Conservation (phyloP, 2,113 vertebrate species). For the Myotis yumanensis region DNA sequence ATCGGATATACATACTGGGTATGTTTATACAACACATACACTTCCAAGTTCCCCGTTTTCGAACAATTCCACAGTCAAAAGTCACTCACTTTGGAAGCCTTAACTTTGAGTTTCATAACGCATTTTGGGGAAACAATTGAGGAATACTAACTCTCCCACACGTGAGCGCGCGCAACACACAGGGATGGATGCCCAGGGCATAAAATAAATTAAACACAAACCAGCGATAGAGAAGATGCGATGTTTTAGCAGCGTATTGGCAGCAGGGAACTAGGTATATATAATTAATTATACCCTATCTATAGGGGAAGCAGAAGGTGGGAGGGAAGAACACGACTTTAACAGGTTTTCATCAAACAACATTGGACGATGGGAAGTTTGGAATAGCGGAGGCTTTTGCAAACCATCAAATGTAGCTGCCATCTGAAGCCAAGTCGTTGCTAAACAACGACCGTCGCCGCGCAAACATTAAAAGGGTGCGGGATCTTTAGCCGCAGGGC, state of each 20-base stretch:
- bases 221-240: slow-evolving; percentile 52
- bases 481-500: neutral
- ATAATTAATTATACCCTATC: neutral
- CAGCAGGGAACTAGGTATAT: slow-evolving; percentile 71
- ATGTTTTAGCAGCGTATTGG: slow-evolving; percentile 76
- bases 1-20: neutral
- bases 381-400: slow-evolving; percentile 44
- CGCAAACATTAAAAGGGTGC: slow-evolving; percentile 32
- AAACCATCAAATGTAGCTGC: slow-evolving; percentile 61
- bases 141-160: slow-evolving; percentile 48
- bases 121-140: slow-evolving; percentile 5
- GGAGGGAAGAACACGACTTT: slow-evolving; percentile 37
- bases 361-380: neutral
- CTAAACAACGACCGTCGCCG: slow-evolving; percentile 52
- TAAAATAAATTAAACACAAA: slow-evolving; percentile 65
- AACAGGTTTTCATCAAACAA: slow-evolving; percentile 32
- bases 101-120: slow-evolving; percentile 36
- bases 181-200: slow-evolving; percentile 3
- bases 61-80: slow-evolving; percentile 10
- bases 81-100: neutral
- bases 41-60: neutral
- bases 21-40: neutral
- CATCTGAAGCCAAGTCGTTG: slow-evolving; percentile 58
- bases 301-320: neutral
- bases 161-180: slow-evolving; percentile 36